phyloP scores from a whole-genome alignment of 2,797 vertebrate genomes.

The Balearica regulorum region DNA sequence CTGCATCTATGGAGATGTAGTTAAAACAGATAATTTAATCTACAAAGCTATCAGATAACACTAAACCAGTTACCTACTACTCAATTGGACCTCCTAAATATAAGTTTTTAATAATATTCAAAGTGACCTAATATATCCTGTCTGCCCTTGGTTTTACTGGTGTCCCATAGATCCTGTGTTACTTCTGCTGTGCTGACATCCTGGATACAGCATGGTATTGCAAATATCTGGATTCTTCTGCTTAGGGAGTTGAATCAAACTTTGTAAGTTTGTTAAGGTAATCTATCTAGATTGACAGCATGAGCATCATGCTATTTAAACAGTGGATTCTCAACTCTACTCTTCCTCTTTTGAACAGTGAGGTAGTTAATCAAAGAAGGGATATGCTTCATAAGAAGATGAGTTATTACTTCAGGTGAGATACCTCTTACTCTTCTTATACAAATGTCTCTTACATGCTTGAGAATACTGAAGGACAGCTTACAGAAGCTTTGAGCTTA shows the following conservation, averaged over 20 bases:
- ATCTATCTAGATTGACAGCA: not conserved
- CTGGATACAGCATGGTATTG: not conserved
- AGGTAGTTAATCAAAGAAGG: not conserved
- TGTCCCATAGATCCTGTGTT: not conserved
- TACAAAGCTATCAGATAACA: not conserved
- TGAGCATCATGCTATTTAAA: not conserved
- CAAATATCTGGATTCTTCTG: not conserved
- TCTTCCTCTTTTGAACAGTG: not conserved
- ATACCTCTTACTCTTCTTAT: not conserved
- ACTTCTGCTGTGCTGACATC: not conserved
- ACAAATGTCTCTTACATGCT: not conserved
- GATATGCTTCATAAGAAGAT: not conserved
- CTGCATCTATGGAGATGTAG: not conserved
- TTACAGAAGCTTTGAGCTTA: not conserved
- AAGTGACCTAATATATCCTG: not conserved
- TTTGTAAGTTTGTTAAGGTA: not conserved
- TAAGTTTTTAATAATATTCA: not conserved
- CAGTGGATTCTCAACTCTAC: not conserved
- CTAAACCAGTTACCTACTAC: not conserved
- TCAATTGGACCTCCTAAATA: not conserved
- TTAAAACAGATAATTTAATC: not conserved
- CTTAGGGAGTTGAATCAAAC: not conserved
- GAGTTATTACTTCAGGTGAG: not conserved
- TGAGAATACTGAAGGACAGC: not conserved
- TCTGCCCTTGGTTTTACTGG: not conserved